phyloP scores from a whole-genome alignment of 2,797 vertebrate species.

The Anableps anableps region DNA sequence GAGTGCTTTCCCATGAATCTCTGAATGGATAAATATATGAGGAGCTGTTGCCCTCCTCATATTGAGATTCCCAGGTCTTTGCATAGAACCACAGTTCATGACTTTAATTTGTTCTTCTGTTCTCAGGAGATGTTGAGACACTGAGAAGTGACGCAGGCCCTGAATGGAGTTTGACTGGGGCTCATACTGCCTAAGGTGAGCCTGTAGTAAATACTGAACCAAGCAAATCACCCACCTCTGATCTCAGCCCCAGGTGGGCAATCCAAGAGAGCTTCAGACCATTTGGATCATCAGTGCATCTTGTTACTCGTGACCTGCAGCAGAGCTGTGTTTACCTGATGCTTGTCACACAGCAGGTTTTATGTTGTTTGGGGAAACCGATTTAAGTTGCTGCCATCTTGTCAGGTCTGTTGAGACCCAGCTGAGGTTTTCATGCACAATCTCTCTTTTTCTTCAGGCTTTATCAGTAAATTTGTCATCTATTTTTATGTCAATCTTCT shows the following conservation, averaged over 20 bases:
- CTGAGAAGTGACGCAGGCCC: conserved; percentile 49
- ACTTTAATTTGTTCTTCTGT: conserved; percentile 37
- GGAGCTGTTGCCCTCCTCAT: conserved; percentile 16
- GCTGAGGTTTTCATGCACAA: conserved; percentile 50
- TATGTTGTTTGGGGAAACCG: conserved; percentile 39
- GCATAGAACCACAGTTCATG: conserved; percentile 17
- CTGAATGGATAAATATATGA: conserved; percentile 41
- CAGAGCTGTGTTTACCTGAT: conserved; percentile 22
- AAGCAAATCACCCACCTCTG: background rate
- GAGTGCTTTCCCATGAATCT: conserved; percentile 73
- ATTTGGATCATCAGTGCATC: conserved; percentile 21
- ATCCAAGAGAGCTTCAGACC: background rate
- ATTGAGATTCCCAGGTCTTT: conserved; percentile 12
- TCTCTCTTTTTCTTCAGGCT: conserved; percentile 19
- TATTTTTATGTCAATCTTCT: background rate
- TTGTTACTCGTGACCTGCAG: background rate
- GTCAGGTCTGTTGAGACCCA: conserved; percentile 56
- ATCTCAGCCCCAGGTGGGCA: background rate
- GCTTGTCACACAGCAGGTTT: conserved; percentile 42
- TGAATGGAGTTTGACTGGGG: conserved; percentile 72
- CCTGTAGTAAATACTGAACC: conserved; percentile 1
- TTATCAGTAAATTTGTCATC: background rate
- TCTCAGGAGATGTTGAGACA: conserved; percentile 70
- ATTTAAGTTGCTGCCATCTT: conserved; percentile 48
- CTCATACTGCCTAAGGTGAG: conserved; percentile 74